A percentile compares a stretch with the other conserved stretches of the same genome.
These are phyloP conservation scores for Galerucella pusilla DNA, from an alignment of 2,888 invertebrate species.

Conservation along the genomic window DNA sequence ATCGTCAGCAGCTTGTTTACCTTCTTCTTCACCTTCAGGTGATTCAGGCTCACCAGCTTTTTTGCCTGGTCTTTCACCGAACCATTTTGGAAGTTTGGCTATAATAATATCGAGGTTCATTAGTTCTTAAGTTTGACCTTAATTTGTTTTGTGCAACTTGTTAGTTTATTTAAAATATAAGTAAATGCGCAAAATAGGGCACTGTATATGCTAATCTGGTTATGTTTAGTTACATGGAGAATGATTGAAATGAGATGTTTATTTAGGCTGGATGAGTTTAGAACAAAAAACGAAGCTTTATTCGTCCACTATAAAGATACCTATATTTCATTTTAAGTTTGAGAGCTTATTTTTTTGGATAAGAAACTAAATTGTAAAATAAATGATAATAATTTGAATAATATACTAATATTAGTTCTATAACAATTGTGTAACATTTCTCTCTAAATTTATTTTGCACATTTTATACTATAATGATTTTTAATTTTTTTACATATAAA, in stretches of 20 bases:
- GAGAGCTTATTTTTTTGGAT: no score
- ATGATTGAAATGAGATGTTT: background rate
- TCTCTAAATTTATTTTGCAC: no score
- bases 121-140: constrained; percentile 15
- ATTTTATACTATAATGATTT: no score
- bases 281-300: background rate
- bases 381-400: background rate
- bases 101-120: constrained; percentile 49
- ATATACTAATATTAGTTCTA: no score
- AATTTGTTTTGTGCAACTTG: background rate
- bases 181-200: background rate
- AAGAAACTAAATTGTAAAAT: no score
- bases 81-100: constrained; percentile 96
- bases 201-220: background rate
- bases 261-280: background rate
- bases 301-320: background rate
- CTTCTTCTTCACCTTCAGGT: constrained; percentile 91
- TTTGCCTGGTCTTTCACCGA: constrained; percentile 94
- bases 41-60: constrained; percentile 89
- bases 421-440: no score
- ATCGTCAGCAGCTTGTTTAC: constrained; percentile 80
- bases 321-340: no score
- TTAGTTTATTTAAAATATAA: background rate
- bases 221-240: background rate
- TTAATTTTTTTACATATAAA: no score